These are phyloP conservation scores for Prunella strophiata DNA, from an alignment of 2,797 vertebrate genomes.

Conservation along the genomic window DNA sequence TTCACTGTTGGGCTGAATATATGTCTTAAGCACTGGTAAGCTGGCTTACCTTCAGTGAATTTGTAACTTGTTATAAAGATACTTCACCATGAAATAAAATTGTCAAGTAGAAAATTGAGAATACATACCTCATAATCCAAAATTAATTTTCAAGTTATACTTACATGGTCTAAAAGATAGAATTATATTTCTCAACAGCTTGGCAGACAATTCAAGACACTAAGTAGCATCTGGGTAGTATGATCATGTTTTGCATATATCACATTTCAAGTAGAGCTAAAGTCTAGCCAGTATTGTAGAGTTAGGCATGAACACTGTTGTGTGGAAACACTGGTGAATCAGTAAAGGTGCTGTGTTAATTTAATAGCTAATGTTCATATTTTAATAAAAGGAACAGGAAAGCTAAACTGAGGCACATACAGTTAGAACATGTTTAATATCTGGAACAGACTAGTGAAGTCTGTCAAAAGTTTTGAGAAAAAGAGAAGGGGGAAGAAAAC, in stretches of 20 bases:
- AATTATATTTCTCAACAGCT: neutral
- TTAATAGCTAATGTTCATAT: neutral
- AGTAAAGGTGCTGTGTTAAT: neutral
- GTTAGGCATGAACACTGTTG: neutral
- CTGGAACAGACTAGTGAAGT: neutral
- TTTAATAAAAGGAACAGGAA: neutral
- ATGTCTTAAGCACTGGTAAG: neutral
- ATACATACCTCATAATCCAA: neutral
- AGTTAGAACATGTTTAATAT: neutral
- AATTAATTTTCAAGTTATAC: neutral
- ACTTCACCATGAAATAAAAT: neutral
- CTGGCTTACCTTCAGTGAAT: neutral
- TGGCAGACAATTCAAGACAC: neutral
- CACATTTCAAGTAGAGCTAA: neutral
- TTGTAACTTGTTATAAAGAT: neutral
- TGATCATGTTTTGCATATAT: neutral
- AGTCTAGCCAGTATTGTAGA: neutral
- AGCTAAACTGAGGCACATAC: neutral
- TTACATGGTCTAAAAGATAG: neutral
- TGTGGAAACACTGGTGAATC: neutral
- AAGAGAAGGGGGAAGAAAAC: neutral
- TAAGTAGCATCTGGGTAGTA: neutral
- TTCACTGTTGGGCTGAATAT: neutral
- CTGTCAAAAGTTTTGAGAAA: neutral
- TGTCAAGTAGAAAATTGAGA: neutral